phyloP scores from a whole-genome alignment of 2,797 vertebrate species.

The Hyperoplus immaculatus region DNA sequence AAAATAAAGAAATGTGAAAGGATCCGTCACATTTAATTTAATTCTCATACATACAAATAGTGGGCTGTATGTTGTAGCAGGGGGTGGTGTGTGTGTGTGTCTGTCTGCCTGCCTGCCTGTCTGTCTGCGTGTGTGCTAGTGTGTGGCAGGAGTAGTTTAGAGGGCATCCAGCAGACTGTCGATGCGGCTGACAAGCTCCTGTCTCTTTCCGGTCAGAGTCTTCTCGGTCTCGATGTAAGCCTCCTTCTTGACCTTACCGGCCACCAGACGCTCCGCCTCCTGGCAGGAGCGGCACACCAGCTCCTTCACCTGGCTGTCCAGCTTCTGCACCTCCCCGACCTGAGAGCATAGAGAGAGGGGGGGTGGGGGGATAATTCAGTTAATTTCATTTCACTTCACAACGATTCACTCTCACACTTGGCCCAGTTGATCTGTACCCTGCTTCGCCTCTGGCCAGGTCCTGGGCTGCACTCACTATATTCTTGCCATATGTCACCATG shows the following conservation, averaged over 20 bases:
- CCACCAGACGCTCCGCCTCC: conserved; percentile 95
- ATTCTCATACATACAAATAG: conserved; percentile 49
- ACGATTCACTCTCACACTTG: too few relatives aligned
- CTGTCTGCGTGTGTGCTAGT: background rate
- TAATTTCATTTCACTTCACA: background rate
- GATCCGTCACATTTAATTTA: conserved; percentile 54
- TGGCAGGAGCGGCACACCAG: conserved; percentile 92
- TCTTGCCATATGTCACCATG: too few relatives aligned
- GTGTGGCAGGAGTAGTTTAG: conserved; percentile 75
- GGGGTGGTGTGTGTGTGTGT: conserved; percentile 18
- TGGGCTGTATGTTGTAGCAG: conserved; percentile 37
- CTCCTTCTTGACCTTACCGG: conserved; percentile 97
- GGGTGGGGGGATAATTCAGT: too few relatives aligned
- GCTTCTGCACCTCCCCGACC: conserved; percentile 97
- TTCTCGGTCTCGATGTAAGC: conserved; percentile 96
- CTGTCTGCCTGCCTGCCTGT: background rate
- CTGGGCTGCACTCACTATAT: too few relatives aligned
- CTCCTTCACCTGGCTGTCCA: conserved; percentile 95
- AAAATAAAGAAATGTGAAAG: conserved; percentile 26
- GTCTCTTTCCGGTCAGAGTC: conserved; percentile 90
- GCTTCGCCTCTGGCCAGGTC: too few relatives aligned
- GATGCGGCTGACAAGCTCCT: conserved; percentile 94
- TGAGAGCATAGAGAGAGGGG: conserved; percentile 56
- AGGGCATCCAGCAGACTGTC: conserved; percentile 96
- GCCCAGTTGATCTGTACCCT: too few relatives aligned